phyloP scores from a whole-genome alignment of 1,140 invertebrate genomes.

The Telenomus remus region DNA sequence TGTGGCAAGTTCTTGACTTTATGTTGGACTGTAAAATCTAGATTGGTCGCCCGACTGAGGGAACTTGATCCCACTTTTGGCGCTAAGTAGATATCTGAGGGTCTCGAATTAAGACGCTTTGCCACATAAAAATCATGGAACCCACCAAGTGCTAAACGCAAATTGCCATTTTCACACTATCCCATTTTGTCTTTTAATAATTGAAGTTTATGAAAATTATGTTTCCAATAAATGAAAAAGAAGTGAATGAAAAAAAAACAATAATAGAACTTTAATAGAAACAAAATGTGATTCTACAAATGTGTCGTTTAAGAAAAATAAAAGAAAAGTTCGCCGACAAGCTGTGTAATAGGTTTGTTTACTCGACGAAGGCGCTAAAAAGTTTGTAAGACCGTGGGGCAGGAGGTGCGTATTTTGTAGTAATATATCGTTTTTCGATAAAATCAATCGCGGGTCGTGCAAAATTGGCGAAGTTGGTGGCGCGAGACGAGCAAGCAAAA shows the following conservation, averaged over 20 bases:
- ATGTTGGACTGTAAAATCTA: slow-evolving; percentile 37
- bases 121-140: slow-evolving; percentile 1
- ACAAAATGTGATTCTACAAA: too few relatives aligned
- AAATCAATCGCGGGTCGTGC: slow-evolving; percentile 29
- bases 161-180: neutral
- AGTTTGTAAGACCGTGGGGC: slow-evolving; percentile 12
- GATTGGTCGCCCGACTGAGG: slow-evolving; percentile 2
- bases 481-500: slow-evolving; percentile 31
- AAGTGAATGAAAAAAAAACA: too few relatives aligned
- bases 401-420: slow-evolving; percentile 19
- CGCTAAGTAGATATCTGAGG: slow-evolving; percentile 23
- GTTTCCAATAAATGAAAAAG: too few relatives aligned
- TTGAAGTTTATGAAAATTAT: too few relatives aligned
- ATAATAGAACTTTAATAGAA: too few relatives aligned
- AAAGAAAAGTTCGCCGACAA: slow-evolving; percentile 22
- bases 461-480: slow-evolving; percentile 38
- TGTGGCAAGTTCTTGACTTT: slow-evolving; percentile 24
- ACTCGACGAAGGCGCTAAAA: slow-evolving; percentile 21
- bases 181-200: too few relatives aligned
- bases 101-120: slow-evolving; percentile 7
- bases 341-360: slow-evolving; percentile 37
- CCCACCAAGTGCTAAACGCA: neutral
- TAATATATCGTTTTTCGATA: slow-evolving; percentile 46
- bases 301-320: neutral
- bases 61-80: slow-evolving; percentile 27